Percentiles rank a stretch among this genome's conserved stretches.
These are phyloP conservation scores for Hormaphis cornu DNA, from an alignment of 1,140 invertebrate species.

Conservation along the genomic window DNA sequence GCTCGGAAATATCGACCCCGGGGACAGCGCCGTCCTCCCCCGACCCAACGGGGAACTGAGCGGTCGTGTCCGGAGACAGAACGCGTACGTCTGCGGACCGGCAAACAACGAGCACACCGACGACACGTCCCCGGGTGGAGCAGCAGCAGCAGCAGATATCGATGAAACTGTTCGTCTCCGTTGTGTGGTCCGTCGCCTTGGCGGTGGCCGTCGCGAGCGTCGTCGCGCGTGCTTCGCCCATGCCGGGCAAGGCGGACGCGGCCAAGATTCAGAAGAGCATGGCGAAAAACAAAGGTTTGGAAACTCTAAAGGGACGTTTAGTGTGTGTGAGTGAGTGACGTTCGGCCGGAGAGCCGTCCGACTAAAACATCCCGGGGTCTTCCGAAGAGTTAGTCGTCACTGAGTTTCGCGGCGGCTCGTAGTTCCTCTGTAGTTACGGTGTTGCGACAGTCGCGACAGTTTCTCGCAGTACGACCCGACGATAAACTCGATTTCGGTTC, in stretches of 20 bases:
- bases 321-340: neutral
- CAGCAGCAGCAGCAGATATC: neutral
- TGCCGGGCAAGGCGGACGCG: constrained; percentile 11
- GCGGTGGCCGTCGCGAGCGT: neutral
- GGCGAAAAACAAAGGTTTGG: constrained; percentile 20
- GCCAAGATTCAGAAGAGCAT: constrained; percentile 24
- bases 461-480: too few relatives aligned
- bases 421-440: too few relatives aligned
- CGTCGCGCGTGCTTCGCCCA: neutral
- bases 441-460: too few relatives aligned
- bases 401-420: too few relatives aligned
- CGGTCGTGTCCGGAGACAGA: neutral
- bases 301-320: neutral
- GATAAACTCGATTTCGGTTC: too few relatives aligned
- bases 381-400: too few relatives aligned
- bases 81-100: neutral
- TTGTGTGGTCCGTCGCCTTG: neutral
- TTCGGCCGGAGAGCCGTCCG: too few relatives aligned
- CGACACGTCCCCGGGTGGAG: too few relatives aligned
- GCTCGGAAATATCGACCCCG: constrained; percentile 17
- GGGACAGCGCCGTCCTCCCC: neutral
- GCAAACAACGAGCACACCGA: neutral
- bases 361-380: too few relatives aligned
- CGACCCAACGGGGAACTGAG: too few relatives aligned
- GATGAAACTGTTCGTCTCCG: neutral